These are phyloP conservation scores for Aurelia aurita DNA, from an alignment of 30 jellyfish, hydroid and myxozoan species.

Conservation along the genomic window DNA sequence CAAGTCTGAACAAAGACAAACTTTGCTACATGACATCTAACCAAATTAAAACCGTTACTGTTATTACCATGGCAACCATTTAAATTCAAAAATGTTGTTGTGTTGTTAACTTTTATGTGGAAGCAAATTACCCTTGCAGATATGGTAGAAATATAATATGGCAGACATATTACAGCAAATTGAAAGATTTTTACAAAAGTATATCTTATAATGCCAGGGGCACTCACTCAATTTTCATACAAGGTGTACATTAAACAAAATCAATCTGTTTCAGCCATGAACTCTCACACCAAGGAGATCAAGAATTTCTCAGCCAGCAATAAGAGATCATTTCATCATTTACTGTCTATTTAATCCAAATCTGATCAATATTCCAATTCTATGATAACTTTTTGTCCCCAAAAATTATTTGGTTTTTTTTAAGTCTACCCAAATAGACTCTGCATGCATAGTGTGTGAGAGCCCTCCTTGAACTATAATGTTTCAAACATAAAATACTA, in stretches of 20 bases:
- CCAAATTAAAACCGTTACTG: conserved; percentile 9
- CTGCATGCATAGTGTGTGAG: background rate
- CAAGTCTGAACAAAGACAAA: background rate
- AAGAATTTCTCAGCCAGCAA: background rate
- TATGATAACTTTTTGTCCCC: background rate
- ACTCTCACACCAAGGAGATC: conserved; percentile 6
- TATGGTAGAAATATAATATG: conserved; percentile 5
- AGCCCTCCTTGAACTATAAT: background rate
- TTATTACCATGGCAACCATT: conserved; percentile 17
- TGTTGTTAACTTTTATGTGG: conserved; percentile 13
- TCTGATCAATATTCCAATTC: conserved; percentile 6
- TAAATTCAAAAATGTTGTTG: conserved; percentile 3
- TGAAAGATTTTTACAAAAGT: background rate
- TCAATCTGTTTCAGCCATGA: background rate
- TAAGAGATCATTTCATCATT: background rate
- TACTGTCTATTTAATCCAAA: background rate
- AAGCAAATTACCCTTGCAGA: background rate
- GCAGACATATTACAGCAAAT: conserved; percentile 8
- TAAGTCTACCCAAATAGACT: conserved; percentile 2
- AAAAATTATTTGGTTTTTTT: conserved; percentile 1
- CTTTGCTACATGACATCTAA: background rate
- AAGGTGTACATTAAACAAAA: background rate
- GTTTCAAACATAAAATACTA: background rate
- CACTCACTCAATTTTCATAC: background rate
- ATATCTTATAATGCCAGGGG: background rate